phyloP scores from a whole-genome alignment of 2,113 vertebrate genomes.

The Xenopus tropicalis region UCB_Xtro_10.0 CM004450.2:72415501-72416000 shows the following conservation, averaged over 20 bases:
- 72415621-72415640: conserved; percentile 34
- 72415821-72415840: conserved; percentile 24
- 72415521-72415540: conserved; percentile 60
- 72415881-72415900: too few species aligned
- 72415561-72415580: conserved; percentile 75
- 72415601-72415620: conserved; percentile 29
- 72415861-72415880: too few species aligned
- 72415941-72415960: too few species aligned
- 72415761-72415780: conserved; percentile 43
- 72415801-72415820: conserved; percentile 38
- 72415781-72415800: conserved; percentile 39
- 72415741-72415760: neutral
- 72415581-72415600: conserved; percentile 64
- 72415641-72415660: conserved; percentile 28
- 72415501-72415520: conserved; percentile 44
- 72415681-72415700: neutral
- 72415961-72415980: too few species aligned
- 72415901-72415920: too few species aligned
- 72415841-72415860: too few species aligned
- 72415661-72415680: conserved; percentile 9
- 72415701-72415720: neutral
- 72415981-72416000: too few species aligned
- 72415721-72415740: neutral
- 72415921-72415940: too few species aligned
- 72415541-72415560: conserved; percentile 76